phyloP scores from a whole-genome alignment of 1,140 invertebrate genomes.

The Apis florea region DNA sequence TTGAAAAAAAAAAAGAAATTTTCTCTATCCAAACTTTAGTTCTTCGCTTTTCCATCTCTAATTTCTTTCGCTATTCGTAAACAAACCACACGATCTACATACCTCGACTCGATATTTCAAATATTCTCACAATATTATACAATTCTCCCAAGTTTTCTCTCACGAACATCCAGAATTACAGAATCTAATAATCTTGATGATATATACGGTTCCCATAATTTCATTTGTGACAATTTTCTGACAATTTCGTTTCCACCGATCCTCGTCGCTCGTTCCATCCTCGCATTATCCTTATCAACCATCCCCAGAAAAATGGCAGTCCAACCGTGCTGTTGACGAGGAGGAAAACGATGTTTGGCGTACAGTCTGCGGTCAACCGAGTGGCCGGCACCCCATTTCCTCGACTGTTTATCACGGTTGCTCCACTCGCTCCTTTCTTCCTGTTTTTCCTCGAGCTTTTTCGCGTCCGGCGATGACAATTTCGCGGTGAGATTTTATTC shows the following conservation, averaged over 20 bases:
- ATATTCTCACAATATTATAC: too few relatives aligned
- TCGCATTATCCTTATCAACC: not conserved
- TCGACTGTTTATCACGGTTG: conserved; percentile 40
- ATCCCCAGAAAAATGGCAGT: not conserved
- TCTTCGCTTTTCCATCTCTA: too few relatives aligned
- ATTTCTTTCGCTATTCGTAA: not conserved
- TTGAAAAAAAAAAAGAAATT: not conserved
- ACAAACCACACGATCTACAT: not conserved
- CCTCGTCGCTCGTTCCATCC: not conserved
- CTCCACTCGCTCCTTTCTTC: conserved; percentile 21
- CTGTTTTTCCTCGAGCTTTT: conserved; percentile 38
- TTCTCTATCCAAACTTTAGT: too few relatives aligned
- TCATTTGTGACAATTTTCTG: not conserved
- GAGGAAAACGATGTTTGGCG: conserved; percentile 20
- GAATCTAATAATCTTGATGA: not conserved
- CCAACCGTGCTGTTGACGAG: not conserved
- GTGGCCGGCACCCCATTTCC: conserved; percentile 38
- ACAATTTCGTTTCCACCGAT: conserved; percentile 13
- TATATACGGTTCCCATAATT: not conserved
- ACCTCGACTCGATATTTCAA: too few relatives aligned
- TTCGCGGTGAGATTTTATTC: conserved; percentile 47
- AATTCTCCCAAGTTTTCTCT: not conserved
- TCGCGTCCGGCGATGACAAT: conserved; percentile 18
- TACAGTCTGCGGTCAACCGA: conserved; percentile 40
- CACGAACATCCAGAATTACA: not conserved